Conservation (phyloP, 2,113 vertebrate species). For the Dolichallabes microphthalmus region DNA sequence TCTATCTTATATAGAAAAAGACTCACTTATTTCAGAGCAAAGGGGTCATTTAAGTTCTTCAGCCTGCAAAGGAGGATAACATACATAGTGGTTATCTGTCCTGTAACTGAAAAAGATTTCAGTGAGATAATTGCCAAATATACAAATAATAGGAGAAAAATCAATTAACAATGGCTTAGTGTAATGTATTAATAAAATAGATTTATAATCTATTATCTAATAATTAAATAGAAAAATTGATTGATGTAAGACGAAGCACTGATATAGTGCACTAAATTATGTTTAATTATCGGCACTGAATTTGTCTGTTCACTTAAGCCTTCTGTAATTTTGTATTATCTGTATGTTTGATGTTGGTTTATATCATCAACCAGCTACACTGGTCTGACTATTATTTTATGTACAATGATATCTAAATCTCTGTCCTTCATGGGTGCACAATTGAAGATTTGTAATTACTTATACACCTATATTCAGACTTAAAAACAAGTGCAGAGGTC, state of each 20-base stretch:
- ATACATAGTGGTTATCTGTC: neutral
- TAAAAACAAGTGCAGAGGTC: neutral
- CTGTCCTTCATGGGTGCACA: neutral
- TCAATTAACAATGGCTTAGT: neutral
- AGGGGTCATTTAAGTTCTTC: slow-evolving; percentile 37
- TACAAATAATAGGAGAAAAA: neutral
- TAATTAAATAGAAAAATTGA: neutral
- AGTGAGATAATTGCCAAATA: neutral
- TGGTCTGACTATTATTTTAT: neutral
- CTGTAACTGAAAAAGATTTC: neutral
- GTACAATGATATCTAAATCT: neutral
- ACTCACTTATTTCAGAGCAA: slow-evolving; percentile 9
- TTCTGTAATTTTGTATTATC: neutral
- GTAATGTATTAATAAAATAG: neutral
- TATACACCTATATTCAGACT: neutral
- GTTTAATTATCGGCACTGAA: neutral
- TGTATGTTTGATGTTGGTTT: neutral
- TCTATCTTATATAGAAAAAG: no score
- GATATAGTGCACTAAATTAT: neutral
- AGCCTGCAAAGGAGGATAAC: slow-evolving; percentile 19
- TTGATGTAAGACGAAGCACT: neutral
- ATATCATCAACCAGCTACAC: neutral
- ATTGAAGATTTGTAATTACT: neutral
- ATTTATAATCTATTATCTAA: no score
- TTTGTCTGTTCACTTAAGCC: neutral